Evolutionary conservation across 1,140 invertebrate species (phyloP), one percentile per base, ranked within the genome.

Genomic region (Drosophila mauritiana): DNA sequence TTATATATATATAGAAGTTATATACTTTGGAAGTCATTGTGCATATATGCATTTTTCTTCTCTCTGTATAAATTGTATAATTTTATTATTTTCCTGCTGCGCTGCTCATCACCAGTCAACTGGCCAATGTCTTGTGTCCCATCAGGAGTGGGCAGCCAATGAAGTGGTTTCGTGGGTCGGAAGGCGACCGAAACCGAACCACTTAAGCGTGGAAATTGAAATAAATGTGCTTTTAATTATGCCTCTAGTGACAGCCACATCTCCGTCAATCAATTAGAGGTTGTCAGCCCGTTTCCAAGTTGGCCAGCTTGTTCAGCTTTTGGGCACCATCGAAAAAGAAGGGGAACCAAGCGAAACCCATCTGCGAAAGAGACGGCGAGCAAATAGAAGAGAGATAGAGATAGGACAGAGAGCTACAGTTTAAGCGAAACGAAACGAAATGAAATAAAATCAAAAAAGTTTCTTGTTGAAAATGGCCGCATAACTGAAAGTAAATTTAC

Each of bases 141-240:
- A 4, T 20, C 10, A 51, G 13, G 49, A 25, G n/a, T 20, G 48
- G 49, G 36, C 27, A 12, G 49, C 27, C 49, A 36, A 51, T 36
- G 20, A 51, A 40, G 27, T 40, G 13, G 34, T 4, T 22, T 4
- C 3, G n/a, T 15, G 3, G 13, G 1, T 15, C 4, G 36, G 10
- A 13, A n/a, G n/a, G 25, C 15, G 13, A 8, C 8, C 25, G 20
- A 53, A 45, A 45, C 43, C 37, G n/a, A 55, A 54, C 67, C 79
- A 78, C 79, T 81, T 82, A 55, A 82, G 58, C 74, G 68, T 78
- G 61, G 61, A 82, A 82, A 82, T 80, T 80, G 78, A 85, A 78
- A 85, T 85, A 85, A 85, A 80, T 85, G 81, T 80, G 77, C 59
- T 85, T 84, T 84, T 84, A 85, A 84, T 84, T 84, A 85, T 80